These are phyloP conservation scores for Ptilonorhynchus violaceus DNA, from an alignment of 2,113 vertebrate species.

Conservation along the genomic window DNA sequence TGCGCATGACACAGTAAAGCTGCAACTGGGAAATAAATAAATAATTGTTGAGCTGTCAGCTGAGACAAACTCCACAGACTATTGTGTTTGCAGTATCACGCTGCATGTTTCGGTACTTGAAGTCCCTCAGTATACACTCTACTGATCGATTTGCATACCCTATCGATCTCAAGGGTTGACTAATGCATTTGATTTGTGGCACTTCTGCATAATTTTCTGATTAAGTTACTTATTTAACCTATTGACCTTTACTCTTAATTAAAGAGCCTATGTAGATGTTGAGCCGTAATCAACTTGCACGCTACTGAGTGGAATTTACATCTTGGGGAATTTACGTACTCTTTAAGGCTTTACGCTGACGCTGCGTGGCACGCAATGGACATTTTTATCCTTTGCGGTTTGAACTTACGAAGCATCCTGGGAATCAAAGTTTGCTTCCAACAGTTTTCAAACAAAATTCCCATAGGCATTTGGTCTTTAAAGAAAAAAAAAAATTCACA, in stretches of 20 bases:
- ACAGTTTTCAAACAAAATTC: neutral
- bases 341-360: neutral
- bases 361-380: neutral
- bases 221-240: constrained; percentile 84
- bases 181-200: constrained; percentile 72
- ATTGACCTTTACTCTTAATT: constrained; percentile 85
- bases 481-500: neutral
- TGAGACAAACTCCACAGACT: neutral
- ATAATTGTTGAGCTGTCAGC: neutral
- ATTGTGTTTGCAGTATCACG: constrained; percentile 43
- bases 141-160: constrained; percentile 77
- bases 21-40: neutral
- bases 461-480: neutral
- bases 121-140: constrained; percentile 43
- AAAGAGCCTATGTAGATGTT: constrained; percentile 76
- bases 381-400: neutral
- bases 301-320: constrained; percentile 56
- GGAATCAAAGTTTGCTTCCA: neutral
- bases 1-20: neutral
- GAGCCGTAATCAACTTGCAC: constrained; percentile 75
- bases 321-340: constrained; percentile 22
- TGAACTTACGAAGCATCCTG: neutral
- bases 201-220: constrained; percentile 83
- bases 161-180: constrained; percentile 78
- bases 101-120: constrained; percentile 55